Evolutionary conservation across 1,140 invertebrate genomes (phyloP), one percentile per base, ranked within the genome.

Genomic region (Carposina sasakii): DNA sequence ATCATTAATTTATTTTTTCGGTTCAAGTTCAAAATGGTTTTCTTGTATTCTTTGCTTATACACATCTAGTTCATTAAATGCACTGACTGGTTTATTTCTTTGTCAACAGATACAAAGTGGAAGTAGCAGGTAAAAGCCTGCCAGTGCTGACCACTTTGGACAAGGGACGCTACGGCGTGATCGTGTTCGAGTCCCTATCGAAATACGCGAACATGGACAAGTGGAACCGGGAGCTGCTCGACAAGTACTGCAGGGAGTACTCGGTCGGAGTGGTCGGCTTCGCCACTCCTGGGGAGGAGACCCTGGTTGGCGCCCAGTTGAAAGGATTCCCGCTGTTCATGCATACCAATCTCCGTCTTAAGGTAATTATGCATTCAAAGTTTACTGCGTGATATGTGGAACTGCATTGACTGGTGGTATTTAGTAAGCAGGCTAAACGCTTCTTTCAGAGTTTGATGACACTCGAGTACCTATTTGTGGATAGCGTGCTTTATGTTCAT

Each of bases 171-270:
- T 99, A 96, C 85, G 95, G 95, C 21, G 94, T 98, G 28, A 93
- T 99, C 67, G 92, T 99, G 10, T 98, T 99, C 85, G 97, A 99
- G 85, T 98, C 98, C 85, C 91, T 97, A 54, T 93, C 95, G 72
- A 95, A 96, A 73, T 99, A 99, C 85, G 87, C 98, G 50, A 91
- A 94, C 66, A 96, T 99, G 94, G 96, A 98, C 84, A 94, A 96
- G 74, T 98, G 96, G 96, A 98, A 98, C 86, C 90, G 96, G 36
- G 95, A 98, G 76, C 86, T 98, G 16, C 86, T 99, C 41, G 96
- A 99, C 86, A 98, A 99, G 85, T 99, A 99, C 82, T 98, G 97
- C 75, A 87, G 93, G 31, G 95, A 98, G 81, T 99, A 97, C 84
- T 92, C 93, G 26, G 97, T 99, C 23, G 97, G 97, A 12, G 93